Evolutionary conservation across 2,113 vertebrate species (phyloP).

Genomic region (human): DNA sequence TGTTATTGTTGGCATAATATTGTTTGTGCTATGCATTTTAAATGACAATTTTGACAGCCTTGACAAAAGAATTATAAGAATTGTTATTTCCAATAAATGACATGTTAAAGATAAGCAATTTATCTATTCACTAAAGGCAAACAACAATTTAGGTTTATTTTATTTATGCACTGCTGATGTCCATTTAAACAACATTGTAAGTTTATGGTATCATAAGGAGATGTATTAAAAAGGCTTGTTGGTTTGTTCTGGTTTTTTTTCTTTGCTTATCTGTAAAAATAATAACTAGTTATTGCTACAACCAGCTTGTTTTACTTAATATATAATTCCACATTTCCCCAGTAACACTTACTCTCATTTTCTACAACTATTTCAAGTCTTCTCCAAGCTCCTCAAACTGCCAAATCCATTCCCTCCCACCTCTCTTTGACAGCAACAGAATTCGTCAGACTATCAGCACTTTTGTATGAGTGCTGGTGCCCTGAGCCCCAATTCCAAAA

Average conservation of each 20-base stretch:
- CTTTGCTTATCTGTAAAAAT: neutral
- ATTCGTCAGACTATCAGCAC: neutral
- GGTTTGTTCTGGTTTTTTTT: neutral
- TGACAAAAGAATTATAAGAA: constrained; percentile 22
- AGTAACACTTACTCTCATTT: neutral
- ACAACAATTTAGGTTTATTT: neutral
- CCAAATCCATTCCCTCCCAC: neutral
- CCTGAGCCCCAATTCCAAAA: neutral
- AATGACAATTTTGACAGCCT: constrained; percentile 31
- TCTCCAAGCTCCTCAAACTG: neutral
- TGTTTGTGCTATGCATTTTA: neutral
- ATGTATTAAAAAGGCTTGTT: neutral
- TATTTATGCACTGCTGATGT: neutral
- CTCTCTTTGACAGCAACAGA: neutral
- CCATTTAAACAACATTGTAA: constrained; percentile 13
- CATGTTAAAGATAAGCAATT: constrained; percentile 24
- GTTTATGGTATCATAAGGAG: neutral
- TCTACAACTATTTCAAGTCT: neutral
- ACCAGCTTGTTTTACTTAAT: neutral
- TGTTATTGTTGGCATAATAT: neutral
- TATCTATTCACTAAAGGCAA: neutral
- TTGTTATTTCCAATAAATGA: neutral
- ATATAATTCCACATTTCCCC: neutral
- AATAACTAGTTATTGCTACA: neutral
- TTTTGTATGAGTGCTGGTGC: neutral